Percentiles rank a stretch among this genome's conserved stretches.
These are phyloP conservation scores for Agrochola circellaris DNA, from an alignment of 2,888 invertebrate species.

Conservation along the genomic window DNA sequence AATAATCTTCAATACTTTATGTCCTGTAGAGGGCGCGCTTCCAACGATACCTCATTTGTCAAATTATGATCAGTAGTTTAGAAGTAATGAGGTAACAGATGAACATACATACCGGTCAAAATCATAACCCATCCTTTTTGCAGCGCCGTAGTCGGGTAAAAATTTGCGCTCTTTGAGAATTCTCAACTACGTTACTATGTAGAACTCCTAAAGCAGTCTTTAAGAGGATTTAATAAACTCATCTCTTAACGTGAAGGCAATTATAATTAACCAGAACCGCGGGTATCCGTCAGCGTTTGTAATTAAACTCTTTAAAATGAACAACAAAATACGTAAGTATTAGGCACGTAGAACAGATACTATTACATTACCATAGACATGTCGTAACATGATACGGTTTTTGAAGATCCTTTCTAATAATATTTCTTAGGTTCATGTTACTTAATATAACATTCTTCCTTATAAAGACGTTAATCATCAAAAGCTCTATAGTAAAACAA, in stretches of 20 bases:
- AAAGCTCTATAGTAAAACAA: background rate
- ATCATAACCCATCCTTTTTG: too few species aligned
- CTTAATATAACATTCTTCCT: background rate
- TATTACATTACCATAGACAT: conserved; percentile 8
- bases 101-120: too few species aligned
- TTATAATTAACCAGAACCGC: conserved; percentile 44
- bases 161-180: conserved; percentile 1
- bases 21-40: too few species aligned
- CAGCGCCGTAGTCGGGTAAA: background rate
- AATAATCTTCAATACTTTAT: too few species aligned
- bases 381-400: conserved; percentile 8
- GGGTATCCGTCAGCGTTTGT: conserved; percentile 33
- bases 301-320: conserved; percentile 49
- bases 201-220: background rate
- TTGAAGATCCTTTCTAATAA: conserved; percentile 10
- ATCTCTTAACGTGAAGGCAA: conserved; percentile 36
- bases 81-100: too few species aligned
- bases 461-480: background rate
- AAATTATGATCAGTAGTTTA: too few species aligned
- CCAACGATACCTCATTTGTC: too few species aligned
- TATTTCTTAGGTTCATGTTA: background rate
- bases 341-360: conserved; percentile 6
- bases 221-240: conserved; percentile 36
- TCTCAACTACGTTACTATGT: background rate
- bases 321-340: conserved; percentile 15